A percentile compares a stretch with the other conserved stretches of the same genome.
These are phyloP conservation scores for Cyrtonyx montezumae DNA, from an alignment of 2,113 vertebrate genomes.

Conservation along the genomic window DNA sequence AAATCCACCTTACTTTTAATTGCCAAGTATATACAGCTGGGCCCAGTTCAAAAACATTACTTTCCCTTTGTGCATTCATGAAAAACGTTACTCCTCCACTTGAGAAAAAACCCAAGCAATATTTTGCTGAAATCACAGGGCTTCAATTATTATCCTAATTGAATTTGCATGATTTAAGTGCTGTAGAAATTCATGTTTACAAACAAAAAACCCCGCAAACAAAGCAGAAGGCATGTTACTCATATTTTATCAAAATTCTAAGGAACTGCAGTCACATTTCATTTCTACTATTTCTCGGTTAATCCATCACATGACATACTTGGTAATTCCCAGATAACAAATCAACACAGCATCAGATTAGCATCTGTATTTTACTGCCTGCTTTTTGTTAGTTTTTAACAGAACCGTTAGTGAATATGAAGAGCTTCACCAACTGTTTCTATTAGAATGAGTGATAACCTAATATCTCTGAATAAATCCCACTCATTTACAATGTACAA, in stretches of 20 bases:
- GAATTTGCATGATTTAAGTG: background rate
- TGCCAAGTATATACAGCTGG: background rate
- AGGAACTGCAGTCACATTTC: background rate
- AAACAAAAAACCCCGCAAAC: background rate
- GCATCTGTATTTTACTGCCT: background rate
- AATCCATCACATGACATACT: background rate
- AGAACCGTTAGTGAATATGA: background rate
- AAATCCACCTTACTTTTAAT: background rate
- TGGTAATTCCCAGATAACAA: background rate
- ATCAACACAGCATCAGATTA: background rate
- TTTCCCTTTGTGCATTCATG: background rate
- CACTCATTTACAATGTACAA: background rate
- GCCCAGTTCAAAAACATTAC: background rate
- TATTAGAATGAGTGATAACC: background rate
- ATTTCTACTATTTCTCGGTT: background rate
- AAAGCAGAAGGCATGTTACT: background rate
- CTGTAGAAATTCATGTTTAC: background rate
- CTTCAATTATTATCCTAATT: background rate
- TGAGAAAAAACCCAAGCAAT: background rate
- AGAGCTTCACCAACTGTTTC: background rate
- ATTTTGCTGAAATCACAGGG: background rate
- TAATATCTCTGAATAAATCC: conserved; percentile 20
- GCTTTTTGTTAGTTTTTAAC: background rate
- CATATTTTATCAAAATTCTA: background rate
- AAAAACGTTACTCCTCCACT: background rate